phyloP scores from a whole-genome alignment of 2,888 invertebrate species.

The Lampropteryx suffumata region DNA sequence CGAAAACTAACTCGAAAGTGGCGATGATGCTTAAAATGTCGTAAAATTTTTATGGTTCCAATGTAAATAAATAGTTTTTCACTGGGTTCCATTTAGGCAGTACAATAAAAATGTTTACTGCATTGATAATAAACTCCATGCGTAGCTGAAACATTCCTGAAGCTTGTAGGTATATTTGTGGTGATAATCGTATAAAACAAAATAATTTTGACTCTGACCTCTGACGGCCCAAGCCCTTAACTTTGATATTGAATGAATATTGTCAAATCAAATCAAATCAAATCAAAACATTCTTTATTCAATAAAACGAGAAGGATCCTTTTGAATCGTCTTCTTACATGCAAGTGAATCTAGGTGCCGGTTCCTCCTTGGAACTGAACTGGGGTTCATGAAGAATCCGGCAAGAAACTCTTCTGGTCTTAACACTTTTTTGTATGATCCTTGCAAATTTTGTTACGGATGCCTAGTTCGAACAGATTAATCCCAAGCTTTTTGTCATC shows the following conservation, averaged over 20 bases:
- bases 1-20: constrained; percentile 51
- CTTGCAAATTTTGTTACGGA: no score
- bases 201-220: no score
- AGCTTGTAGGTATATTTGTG: constrained; percentile 30
- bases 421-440: no score
- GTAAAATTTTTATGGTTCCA: constrained; percentile 70
- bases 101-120: constrained; percentile 71
- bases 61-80: constrained; percentile 77
- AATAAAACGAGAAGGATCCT: no score
- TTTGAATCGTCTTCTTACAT: no score
- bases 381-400: no score
- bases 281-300: no score
- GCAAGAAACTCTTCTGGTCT: no score
- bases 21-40: constrained; percentile 71
- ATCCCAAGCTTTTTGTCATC: no score
- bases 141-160: constrained; percentile 42
- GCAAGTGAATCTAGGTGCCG: no score
- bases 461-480: no score
- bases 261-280: not conserved
- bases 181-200: not conserved
- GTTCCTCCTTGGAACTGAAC: no score
- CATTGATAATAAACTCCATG: constrained; percentile 60
- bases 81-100: constrained; percentile 61
- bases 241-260: constrained; percentile 5
- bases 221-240: not conserved